A percentile compares a stretch with the other conserved stretches of the same genome.
phyloP scores from a whole-genome alignment of 1,140 invertebrate genomes.

The Leptopilina clavipes region DNA sequence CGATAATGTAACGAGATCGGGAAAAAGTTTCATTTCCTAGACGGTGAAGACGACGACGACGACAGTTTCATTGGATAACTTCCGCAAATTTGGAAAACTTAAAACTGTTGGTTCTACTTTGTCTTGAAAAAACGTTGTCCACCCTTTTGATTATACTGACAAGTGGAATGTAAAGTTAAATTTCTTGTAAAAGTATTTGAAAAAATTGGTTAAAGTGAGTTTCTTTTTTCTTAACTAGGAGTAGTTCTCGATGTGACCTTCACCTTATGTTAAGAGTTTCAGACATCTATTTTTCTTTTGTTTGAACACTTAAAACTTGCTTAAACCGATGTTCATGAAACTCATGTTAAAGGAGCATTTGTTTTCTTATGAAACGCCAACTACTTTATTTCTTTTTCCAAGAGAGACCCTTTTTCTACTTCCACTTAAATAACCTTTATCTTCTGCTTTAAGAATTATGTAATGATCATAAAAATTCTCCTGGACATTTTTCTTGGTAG shows the following conservation, averaged over 20 bases:
- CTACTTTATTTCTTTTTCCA: not conserved
- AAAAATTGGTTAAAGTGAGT: not conserved
- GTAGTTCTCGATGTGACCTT: not conserved
- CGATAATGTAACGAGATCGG: conserved; percentile 16
- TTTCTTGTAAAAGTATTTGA: not conserved
- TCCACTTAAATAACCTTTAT: not conserved
- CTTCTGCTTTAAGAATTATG: too few relatives aligned
- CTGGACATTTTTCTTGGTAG: too few relatives aligned
- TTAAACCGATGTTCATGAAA: conserved; percentile 11
- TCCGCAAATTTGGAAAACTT: not conserved
- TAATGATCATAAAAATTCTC: too few relatives aligned
- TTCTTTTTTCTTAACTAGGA: not conserved
- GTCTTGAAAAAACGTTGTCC: not conserved
- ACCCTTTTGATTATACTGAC: conserved; percentile 15
- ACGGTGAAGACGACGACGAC: not conserved
- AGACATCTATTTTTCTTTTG: not conserved
- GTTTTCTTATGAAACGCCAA: not conserved
- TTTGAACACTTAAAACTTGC: conserved; percentile 6
- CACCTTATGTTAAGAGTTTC: conserved; percentile 11
- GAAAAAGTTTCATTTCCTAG: not conserved
- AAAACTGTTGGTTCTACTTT: not conserved
- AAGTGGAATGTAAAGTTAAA: not conserved
- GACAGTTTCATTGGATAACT: not conserved
- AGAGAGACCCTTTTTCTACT: not conserved
- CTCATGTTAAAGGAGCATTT: not conserved